phyloP scores from a whole-genome alignment of 2,797 vertebrate genomes.

The Vireo griseus region DNA sequence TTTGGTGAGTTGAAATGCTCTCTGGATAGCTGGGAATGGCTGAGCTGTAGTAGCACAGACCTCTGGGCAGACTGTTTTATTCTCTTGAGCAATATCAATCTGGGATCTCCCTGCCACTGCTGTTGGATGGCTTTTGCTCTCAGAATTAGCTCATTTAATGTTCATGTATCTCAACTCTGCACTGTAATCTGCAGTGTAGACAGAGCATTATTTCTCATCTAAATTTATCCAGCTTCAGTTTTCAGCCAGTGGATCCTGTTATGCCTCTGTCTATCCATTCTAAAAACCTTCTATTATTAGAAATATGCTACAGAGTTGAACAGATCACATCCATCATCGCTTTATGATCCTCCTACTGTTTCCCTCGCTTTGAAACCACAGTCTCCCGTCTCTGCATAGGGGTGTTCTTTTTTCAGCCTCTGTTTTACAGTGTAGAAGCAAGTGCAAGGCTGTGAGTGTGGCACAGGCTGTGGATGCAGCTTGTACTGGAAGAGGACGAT shows the following conservation, averaged over 20 bases:
- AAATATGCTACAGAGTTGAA: slow-evolving; percentile 25
- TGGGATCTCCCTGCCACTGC: background rate
- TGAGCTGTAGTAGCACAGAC: background rate
- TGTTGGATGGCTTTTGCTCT: background rate
- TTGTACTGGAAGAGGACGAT: background rate
- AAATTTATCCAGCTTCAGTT: slow-evolving; percentile 47
- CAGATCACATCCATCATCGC: slow-evolving; percentile 9
- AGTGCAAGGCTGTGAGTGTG: rapidly evolving
- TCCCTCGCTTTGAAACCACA: slow-evolving; percentile 9
- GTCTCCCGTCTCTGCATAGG: background rate
- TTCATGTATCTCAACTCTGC: background rate
- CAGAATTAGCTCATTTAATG: slow-evolving; percentile 16
- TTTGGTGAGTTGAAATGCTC: background rate
- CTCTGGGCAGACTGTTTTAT: background rate
- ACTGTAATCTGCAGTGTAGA: slow-evolving; percentile 27
- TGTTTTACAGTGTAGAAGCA: background rate
- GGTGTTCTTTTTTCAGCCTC: background rate
- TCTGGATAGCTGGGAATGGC: background rate
- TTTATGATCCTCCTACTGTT: slow-evolving; percentile 38
- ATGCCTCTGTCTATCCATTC: slow-evolving; percentile 33
- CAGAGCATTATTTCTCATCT: slow-evolving; percentile 48
- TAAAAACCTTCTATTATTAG: slow-evolving; percentile 56
- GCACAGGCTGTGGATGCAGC: background rate
- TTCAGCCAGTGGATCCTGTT: slow-evolving; percentile 46
- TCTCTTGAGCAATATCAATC: background rate